Percentiles rank a stretch among this genome's conserved stretches.
phyloP scores from a whole-genome alignment of 2,888 invertebrate species.

The Nasonia oneida region DNA sequence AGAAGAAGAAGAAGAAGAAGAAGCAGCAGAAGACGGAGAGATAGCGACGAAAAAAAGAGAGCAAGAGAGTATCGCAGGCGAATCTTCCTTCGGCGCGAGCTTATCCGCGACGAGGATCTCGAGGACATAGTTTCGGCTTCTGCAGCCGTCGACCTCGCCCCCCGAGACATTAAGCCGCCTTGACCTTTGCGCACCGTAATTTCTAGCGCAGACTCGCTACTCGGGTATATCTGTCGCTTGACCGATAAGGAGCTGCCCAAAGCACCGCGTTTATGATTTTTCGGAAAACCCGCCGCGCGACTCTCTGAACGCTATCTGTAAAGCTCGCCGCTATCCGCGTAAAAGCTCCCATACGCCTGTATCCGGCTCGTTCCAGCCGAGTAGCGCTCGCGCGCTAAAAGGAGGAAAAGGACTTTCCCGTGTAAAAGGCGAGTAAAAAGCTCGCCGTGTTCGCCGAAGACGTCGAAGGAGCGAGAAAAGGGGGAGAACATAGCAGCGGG shows the following conservation, averaged over 20 bases:
- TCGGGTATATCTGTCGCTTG: slow-evolving; percentile 50
- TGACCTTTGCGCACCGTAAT: slow-evolving; percentile 43
- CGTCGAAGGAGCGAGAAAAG: slow-evolving; percentile 37
- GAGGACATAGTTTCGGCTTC: slow-evolving; percentile 39
- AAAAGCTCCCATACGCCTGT: neutral
- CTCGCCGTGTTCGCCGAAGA: slow-evolving; percentile 39
- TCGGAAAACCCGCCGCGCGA: neutral
- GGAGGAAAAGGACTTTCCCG: slow-evolving; percentile 16
- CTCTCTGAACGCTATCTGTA: neutral
- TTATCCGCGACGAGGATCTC: slow-evolving; percentile 52
- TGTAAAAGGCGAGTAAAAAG: slow-evolving; percentile 38
- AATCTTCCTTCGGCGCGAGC: slow-evolving; percentile 11
- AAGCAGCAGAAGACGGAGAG: neutral
- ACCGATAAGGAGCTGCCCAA: slow-evolving; percentile 30
- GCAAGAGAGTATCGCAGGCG: slow-evolving; percentile 33
- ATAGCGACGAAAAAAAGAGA: neutral
- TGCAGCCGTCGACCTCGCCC: neutral
- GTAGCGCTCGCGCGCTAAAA: neutral
- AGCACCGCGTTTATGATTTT: neutral
- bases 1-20: neutral
- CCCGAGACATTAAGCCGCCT: slow-evolving; percentile 30
- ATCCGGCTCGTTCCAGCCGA: neutral
- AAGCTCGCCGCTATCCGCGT: neutral
- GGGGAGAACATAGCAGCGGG: neutral
- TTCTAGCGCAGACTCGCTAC: slow-evolving; percentile 30